Base-by-base conservation (phyloP, 1,140 invertebrate genomes). In the Leucophenga varia region DNA sequence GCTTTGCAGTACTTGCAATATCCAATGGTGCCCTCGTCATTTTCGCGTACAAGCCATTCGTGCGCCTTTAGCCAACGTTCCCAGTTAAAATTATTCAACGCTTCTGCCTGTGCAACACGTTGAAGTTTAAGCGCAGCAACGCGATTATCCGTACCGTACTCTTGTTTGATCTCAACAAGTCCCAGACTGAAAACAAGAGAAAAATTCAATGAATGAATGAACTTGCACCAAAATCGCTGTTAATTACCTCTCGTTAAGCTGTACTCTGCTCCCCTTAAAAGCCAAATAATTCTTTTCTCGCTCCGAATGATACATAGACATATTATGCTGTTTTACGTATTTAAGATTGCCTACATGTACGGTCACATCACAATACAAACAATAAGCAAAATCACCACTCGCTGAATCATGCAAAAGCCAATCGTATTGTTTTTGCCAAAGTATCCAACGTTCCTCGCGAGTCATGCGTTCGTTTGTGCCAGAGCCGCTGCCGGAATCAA, bases 251-350 rank as follows among this genome's bases (percentile, higher is more conserved):
- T 36, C 34, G 0, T 35, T 5, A 2, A 10, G 25, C 32, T 52
- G 47, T 7, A 52, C 47, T 16, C 61, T 49, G 13, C 38, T 54
- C 2, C 43, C 53, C 22, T 47, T 55, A 9, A 70, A 70, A 2
- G 57, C 50, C 14, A 70, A 5, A 30, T 70, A 70, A 32, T 70
- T 70, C 6, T 21, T 41, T 28, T 65, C 59, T 1, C 65, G 59
- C 46, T 70, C 65, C 43, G 60, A 59, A 10, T 70, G 65, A 16
- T 70, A 65, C 1, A 65, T 38, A 16, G 59, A 70, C 25, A 69
- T 21, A 19, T 59, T 55, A 32, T 70, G 65, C 28, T 70, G 59
- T 6, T 54, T 54, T 6, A 70, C 39, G 20, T 49, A 38, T 21
- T 46, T 56, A 6, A 22, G 13, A 3, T 19, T 36, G 10, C 17